Base-by-base conservation (phyloP, 2,888 invertebrate genomes). In the Tromatobia lineatoria region DNA sequence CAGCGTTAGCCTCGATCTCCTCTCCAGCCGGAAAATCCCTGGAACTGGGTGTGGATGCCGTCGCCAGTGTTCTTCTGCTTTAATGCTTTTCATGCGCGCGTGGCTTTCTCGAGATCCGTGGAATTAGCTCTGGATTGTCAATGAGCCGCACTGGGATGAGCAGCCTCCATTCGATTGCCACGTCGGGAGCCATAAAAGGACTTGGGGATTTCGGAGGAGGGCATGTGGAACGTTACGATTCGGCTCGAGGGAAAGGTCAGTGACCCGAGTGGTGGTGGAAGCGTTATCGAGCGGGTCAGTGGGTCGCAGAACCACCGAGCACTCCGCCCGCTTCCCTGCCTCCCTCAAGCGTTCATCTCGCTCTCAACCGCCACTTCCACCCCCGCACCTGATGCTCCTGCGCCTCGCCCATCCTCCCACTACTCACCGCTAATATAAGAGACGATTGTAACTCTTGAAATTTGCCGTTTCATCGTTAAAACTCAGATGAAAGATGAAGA, bases 281-380 rank as follows among this genome's bases (percentile, higher is more conserved):
- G 91, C 92, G 92, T 92, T 93, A 93, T 93, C 93, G 93, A 93
- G 93, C 93, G 94, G 95, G 95, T 95, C 95, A 95, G 95, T 95
- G 95, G 95, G 95, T 95, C 95, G 95, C 95, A 95, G 95, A 90
- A 90, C 88, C 89, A 88, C 89, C 88, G 94, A 95, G 95, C 95
- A 94, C 94, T 95, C 94, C 87, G 82, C 88, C 87, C 88, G 88
- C 83, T 87, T 88, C n/a, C 87, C 81, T 90, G 87, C 90, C 88
- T 88, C 54, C 23, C 23, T 57, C 47, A 34, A n/a, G 38, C 76
- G 66, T 73, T 80, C 77, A 69, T 84, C 69, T 57, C 80, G 85
- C 86, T 84, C 93, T 94, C 94, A 94, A 94, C 94, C 94, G 94
- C 94, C 94, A 91, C 89, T 91, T 61, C 79, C 73, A 85, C 73